These are phyloP conservation scores for Galagoides demidoff DNA, from an alignment of 2,797 vertebrate species.

Conservation along the genomic window DNA sequence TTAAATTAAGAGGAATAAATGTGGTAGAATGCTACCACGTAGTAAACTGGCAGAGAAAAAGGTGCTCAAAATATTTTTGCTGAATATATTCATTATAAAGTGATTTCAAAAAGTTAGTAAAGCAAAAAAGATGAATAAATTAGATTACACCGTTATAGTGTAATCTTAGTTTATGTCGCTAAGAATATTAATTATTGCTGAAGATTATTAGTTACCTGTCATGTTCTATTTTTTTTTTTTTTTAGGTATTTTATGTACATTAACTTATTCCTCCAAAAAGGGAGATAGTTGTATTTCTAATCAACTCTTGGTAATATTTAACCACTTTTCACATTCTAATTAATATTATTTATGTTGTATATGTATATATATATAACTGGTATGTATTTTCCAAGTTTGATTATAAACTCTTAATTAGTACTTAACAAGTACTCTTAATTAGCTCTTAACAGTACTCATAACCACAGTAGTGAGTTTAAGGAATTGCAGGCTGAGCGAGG, in stretches of 20 bases:
- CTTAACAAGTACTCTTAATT: too few relatives aligned
- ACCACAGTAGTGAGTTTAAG: not conserved
- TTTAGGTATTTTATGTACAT: not conserved
- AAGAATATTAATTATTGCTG: not conserved
- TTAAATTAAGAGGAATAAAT: not conserved
- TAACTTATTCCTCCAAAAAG: not conserved
- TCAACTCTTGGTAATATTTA: not conserved
- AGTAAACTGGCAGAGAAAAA: not conserved
- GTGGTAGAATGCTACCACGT: not conserved
- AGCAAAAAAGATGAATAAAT: not conserved
- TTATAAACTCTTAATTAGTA: not conserved
- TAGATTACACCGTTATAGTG: not conserved
- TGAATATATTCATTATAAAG: not conserved
- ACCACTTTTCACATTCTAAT: not conserved
- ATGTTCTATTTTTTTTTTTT: not conserved
- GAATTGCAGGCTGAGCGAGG: not conserved
- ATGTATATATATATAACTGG: not conserved
- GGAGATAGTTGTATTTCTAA: not conserved
- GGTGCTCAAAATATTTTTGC: not conserved
- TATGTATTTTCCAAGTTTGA: not conserved
- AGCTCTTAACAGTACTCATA: not conserved
- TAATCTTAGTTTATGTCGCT: not conserved
- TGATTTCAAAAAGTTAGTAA: not conserved
- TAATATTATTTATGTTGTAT: not conserved
- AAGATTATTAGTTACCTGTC: not conserved